A percentile compares a stretch with the other conserved stretches of the same genome.
Evolutionary conservation across 2,113 vertebrate species (phyloP).

Genomic region (Otocyon megalotis): DNA sequence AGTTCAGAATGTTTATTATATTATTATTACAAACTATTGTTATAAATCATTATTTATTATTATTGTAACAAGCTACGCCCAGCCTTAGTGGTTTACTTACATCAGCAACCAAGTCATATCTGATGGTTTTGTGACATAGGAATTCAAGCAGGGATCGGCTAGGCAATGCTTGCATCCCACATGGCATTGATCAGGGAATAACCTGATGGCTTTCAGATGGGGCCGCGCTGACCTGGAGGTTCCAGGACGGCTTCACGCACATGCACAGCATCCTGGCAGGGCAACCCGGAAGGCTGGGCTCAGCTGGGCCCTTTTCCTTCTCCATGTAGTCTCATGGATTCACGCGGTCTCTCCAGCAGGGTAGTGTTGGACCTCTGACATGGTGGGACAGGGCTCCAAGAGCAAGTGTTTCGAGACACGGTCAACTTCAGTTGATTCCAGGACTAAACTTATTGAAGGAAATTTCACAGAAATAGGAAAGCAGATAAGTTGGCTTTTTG

Average conservation of each 20-base stretch:
- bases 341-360: background rate
- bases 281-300: background rate
- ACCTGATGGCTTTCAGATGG: background rate
- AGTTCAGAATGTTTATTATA: background rate
- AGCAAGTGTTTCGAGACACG: background rate
- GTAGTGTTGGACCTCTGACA: background rate
- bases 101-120: background rate
- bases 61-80: background rate
- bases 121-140: background rate
- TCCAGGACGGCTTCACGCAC: background rate
- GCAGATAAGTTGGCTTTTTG: background rate
- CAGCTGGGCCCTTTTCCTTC: background rate
- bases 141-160: background rate
- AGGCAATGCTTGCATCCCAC: background rate
- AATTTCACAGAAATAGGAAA: constrained; percentile 9
- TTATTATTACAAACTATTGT: background rate
- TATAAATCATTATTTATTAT: background rate
- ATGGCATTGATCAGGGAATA: background rate
- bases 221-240: background rate
- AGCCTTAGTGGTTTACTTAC: background rate
- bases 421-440: background rate
- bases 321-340: background rate
- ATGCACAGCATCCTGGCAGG: background rate
- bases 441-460: background rate
- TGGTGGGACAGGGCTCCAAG: background rate